Percentiles rank a stretch among this genome's conserved stretches.
Conservation (phyloP, 2,113 vertebrate genomes). For the Tetrax tetrax region DNA sequence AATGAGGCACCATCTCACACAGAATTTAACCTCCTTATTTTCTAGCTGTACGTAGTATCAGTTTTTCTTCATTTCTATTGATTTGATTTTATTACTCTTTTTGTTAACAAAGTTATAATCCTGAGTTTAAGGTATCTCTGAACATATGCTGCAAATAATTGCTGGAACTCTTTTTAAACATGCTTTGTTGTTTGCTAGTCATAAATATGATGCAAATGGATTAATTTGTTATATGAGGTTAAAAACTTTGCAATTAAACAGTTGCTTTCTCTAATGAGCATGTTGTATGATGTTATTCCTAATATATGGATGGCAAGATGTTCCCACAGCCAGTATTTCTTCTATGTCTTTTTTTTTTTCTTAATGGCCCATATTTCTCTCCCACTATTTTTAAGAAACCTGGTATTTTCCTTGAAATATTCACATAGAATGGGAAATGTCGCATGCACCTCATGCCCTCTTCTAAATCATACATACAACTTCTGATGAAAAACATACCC, state of each 20-base stretch:
- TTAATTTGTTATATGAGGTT: constrained; percentile 1
- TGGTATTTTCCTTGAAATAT: neutral
- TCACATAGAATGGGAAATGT: neutral
- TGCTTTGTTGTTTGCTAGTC: neutral
- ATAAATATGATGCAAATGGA: constrained; percentile 20
- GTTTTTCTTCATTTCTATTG: neutral
- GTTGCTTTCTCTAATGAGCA: neutral
- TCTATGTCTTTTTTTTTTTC: neutral
- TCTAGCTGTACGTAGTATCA: neutral
- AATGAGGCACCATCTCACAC: neutral
- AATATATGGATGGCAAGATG: neutral
- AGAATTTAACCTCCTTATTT: neutral
- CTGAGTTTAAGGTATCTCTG: neutral
- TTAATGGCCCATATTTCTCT: neutral
- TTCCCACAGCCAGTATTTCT: neutral
- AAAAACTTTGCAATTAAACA: constrained; percentile 26
- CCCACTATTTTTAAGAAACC: neutral
- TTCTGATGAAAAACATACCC: neutral
- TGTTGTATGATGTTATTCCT: neutral
- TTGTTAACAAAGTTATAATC: constrained; percentile 29
- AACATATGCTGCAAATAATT: neutral
- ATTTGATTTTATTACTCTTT: neutral
- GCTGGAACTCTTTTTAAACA: constrained; percentile 6
- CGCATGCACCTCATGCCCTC: neutral
- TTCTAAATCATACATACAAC: neutral